These are phyloP conservation scores for Macrocentrus cingulum DNA, from an alignment of 1,140 invertebrate genomes.

Conservation along the genomic window DNA sequence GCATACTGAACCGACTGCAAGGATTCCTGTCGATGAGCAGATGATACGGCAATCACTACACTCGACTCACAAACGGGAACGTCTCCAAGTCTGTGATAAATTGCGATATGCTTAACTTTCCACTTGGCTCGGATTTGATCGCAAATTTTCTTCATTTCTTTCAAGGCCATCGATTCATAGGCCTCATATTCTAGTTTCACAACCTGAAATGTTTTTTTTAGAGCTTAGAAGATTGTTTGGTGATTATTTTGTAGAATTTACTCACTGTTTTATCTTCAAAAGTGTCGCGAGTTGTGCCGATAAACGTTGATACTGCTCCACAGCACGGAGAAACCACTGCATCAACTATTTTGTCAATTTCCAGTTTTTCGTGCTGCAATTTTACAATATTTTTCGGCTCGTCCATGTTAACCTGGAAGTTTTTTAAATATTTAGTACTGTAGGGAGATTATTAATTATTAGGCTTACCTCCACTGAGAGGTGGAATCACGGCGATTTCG, in stretches of 20 bases:
- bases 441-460: conserved; percentile 8
- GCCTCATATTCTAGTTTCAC: conserved; percentile 88
- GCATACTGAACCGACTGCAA: conserved; percentile 80
- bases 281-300: conserved; percentile 89
- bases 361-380: conserved; percentile 68
- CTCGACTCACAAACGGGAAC: conserved; percentile 90
- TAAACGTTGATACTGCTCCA: conserved; percentile 86
- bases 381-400: conserved; percentile 58
- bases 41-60: conserved; percentile 87
- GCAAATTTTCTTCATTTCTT: conserved; percentile 81
- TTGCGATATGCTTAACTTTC: conserved; percentile 77
- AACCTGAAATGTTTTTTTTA: conserved; percentile 62
- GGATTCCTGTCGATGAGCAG: conserved; percentile 81
- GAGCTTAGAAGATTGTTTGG: too few relatives aligned
- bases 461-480: conserved; percentile 77
- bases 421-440: conserved; percentile 11
- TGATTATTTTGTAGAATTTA: too few relatives aligned
- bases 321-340: conserved; percentile 72
- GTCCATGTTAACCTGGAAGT: conserved; percentile 55
- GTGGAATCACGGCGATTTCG: conserved; percentile 83
- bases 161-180: conserved; percentile 88
- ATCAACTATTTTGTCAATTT: conserved; percentile 69
- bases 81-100: conserved; percentile 79
- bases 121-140: conserved; percentile 70
- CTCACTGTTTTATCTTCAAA: conserved; percentile 83